phyloP scores from a whole-genome alignment of 2,888 invertebrate species.

The Lepidochrysops patricia region DNA sequence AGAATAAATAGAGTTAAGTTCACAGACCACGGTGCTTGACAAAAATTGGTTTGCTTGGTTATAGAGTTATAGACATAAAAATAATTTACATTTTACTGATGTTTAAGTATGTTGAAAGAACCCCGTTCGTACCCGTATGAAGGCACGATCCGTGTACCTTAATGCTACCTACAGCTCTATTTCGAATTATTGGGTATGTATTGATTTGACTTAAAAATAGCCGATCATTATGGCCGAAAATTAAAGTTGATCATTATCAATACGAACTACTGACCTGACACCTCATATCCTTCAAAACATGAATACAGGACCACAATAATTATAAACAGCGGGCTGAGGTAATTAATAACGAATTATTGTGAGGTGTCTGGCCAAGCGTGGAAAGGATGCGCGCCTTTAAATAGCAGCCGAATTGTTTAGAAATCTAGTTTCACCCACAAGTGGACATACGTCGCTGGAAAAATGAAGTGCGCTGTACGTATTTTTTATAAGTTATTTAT shows the following conservation, averaged over 20 bases:
- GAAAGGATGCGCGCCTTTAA: slow-evolving; percentile 28
- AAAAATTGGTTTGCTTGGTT: too few relatives aligned
- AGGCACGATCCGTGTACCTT: too few relatives aligned
- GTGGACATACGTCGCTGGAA: slow-evolving; percentile 21
- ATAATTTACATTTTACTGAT: too few relatives aligned
- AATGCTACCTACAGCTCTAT: too few relatives aligned
- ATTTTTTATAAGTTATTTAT: too few relatives aligned
- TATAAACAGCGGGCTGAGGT: neutral
- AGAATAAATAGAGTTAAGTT: too few relatives aligned
- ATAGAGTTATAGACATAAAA: too few relatives aligned
- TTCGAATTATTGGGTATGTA: neutral
- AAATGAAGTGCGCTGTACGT: slow-evolving; percentile 62
- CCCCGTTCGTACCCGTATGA: too few relatives aligned
- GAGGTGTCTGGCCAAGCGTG: slow-evolving; percentile 9
- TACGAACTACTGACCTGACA: neutral
- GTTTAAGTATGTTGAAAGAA: too few relatives aligned
- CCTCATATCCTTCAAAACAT: neutral
- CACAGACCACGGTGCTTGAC: too few relatives aligned
- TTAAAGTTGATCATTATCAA: neutral
- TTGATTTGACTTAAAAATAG: neutral
- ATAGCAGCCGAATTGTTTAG: slow-evolving; percentile 21
- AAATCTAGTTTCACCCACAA: slow-evolving; percentile 21
- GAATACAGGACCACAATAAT: slow-evolving; percentile 8
- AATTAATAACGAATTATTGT: slow-evolving; percentile 2
- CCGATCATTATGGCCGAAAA: neutral